Conservation (phyloP, 2,797 vertebrate species). For the Coluber constrictor region DNA sequence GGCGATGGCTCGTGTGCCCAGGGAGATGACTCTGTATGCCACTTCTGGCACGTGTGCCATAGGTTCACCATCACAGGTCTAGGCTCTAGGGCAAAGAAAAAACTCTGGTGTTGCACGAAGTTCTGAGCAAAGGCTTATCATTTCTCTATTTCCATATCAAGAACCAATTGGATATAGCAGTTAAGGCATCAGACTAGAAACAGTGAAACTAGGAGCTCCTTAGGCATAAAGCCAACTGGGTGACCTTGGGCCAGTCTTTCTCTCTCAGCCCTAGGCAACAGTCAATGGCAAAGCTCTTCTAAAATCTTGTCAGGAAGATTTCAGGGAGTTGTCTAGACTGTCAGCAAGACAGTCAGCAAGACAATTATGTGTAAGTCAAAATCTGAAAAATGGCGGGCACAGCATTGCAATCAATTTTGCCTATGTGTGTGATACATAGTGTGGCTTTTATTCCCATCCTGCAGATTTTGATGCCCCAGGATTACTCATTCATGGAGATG, state of each 20-base stretch:
- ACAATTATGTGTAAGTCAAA: background rate
- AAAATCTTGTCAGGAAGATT: background rate
- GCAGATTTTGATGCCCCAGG: background rate
- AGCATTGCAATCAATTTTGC: background rate
- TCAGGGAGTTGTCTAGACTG: background rate
- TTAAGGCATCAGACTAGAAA: background rate
- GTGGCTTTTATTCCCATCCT: background rate
- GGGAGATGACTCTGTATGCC: no score
- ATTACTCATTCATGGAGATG: background rate
- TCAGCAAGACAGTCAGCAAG: background rate
- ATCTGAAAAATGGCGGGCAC: background rate
- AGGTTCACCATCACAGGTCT: no score
- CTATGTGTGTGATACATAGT: background rate
- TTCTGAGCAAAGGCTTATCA: background rate
- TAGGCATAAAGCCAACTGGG: background rate
- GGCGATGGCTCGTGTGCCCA: no score
- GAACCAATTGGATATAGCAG: background rate
- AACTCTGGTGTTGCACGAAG: background rate
- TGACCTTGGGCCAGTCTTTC: background rate
- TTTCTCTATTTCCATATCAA: background rate
- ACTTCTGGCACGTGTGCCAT: no score
- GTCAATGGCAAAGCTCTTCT: background rate
- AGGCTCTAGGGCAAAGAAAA: background rate
- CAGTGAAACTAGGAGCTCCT: background rate
- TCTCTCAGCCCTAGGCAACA: background rate